A percentile compares a stretch with the other conserved stretches of the same genome.
These are phyloP conservation scores for Lepus timidus DNA, from an alignment of 2,113 vertebrate species.

Conservation along the genomic window DNA sequence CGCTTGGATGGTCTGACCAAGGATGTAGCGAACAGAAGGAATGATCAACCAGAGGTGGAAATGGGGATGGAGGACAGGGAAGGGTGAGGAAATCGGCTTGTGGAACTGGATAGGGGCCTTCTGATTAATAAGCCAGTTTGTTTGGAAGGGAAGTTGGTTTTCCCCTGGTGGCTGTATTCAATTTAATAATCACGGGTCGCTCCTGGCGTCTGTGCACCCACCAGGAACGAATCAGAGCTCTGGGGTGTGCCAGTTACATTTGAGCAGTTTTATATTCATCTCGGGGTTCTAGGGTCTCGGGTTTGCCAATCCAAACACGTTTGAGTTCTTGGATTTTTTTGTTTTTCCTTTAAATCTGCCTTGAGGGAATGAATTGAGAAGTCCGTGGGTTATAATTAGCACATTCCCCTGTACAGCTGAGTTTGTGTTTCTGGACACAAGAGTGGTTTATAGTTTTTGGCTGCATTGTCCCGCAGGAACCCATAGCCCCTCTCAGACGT, in stretches of 20 bases:
- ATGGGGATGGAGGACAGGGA: not conserved
- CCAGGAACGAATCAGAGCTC: not conserved
- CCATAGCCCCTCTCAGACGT: constrained; percentile 67
- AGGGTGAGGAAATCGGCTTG: not conserved
- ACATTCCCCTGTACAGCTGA: constrained; percentile 56
- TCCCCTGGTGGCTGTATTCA: not conserved
- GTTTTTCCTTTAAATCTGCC: constrained; percentile 11
- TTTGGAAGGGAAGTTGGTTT: constrained; percentile 46
- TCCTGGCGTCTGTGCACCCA: not conserved
- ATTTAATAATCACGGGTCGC: not conserved
- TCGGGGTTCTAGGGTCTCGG: not conserved
- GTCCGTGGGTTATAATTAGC: constrained; percentile 70
- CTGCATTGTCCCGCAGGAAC: constrained; percentile 48
- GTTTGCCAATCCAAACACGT: constrained; percentile 76
- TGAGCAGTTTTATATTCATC: constrained; percentile 37
- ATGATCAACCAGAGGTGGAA: not conserved
- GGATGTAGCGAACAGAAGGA: not conserved
- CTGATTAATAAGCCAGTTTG: not conserved
- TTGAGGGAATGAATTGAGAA: constrained; percentile 59
- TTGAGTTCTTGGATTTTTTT: constrained; percentile 72
- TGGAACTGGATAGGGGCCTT: not conserved
- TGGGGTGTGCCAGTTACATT: not conserved
- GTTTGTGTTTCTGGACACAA: constrained; percentile 67
- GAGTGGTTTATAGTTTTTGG: constrained; percentile 66
- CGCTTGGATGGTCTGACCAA: not conserved